Evolutionary conservation across 1,140 invertebrate genomes (phyloP).

Genomic region (Battus philenor): DNA sequence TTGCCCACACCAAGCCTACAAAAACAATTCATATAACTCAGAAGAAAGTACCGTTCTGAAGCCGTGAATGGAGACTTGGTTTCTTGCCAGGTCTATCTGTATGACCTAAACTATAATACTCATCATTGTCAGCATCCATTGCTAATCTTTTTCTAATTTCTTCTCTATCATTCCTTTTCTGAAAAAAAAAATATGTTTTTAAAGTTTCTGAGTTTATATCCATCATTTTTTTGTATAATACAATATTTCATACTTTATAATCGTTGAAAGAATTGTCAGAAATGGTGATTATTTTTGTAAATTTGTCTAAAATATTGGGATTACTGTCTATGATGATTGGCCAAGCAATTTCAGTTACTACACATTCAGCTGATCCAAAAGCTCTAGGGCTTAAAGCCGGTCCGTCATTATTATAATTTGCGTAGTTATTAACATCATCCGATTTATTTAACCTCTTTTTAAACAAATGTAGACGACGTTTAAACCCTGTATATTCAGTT

Average conservation of each 20-base stretch:
- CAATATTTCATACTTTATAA: conserved; percentile 53
- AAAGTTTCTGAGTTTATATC: not conserved
- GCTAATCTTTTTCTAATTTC: conserved; percentile 92
- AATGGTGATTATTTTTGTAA: conserved; percentile 79
- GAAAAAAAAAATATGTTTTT: conserved; percentile 66
- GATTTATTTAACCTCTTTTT: conserved; percentile 62
- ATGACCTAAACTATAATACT: conserved; percentile 79
- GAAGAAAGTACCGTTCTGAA: conserved; percentile 84
- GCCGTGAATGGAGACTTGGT: conserved; percentile 89
- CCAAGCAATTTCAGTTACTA: conserved; percentile 65
- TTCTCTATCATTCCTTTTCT: conserved; percentile 93
- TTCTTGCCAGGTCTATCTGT: conserved; percentile 83
- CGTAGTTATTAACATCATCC: conserved; percentile 32
- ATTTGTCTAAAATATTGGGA: conserved; percentile 80
- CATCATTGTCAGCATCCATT: conserved; percentile 89
- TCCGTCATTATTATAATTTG: conserved; percentile 41
- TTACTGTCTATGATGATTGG: conserved; percentile 52
- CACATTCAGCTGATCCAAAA: conserved; percentile 50
- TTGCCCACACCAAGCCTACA: too few relatives aligned
- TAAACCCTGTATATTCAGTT: conserved; percentile 63
- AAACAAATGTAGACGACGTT: conserved; percentile 60
- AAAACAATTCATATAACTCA: too few relatives aligned
- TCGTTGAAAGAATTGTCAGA: conserved; percentile 58
- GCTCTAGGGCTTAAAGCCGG: conserved; percentile 58
- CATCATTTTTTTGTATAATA: not conserved